Evolutionary conservation across 2,113 vertebrate genomes (phyloP).

Genomic region (Pimephales promelas): DNA sequence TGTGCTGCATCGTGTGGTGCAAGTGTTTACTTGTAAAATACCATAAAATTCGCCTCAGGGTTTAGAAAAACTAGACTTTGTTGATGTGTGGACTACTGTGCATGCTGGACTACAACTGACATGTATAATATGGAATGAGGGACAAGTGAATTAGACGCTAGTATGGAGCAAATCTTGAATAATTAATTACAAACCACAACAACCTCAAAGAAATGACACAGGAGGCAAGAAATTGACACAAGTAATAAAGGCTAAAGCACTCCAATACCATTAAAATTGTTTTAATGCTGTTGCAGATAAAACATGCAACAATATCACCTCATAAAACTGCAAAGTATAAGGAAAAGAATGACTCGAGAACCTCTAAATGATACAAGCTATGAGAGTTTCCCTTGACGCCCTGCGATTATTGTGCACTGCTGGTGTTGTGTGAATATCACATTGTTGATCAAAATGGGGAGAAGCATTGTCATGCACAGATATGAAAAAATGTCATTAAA

Average conservation of each 20-base stretch:
- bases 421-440: constrained; percentile 81
- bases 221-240: constrained; percentile 99
- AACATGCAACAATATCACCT: constrained; percentile 99
- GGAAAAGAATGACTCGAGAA: constrained; percentile 38
- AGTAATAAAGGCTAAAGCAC: constrained; percentile 99
- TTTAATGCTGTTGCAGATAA: constrained; percentile 99
- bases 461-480: constrained; percentile 73
- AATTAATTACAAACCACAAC: constrained; percentile 75
- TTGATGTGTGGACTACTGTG: background rate
- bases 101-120: background rate
- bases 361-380: constrained; percentile 31
- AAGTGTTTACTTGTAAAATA: background rate
- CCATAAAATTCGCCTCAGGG: background rate
- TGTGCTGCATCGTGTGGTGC: background rate
- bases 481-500: constrained; percentile 53
- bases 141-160: background rate
- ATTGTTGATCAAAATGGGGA: constrained; percentile 75
- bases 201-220: constrained; percentile 99
- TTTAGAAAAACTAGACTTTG: background rate
- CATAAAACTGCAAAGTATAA: constrained; percentile 68
- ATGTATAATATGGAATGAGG: constrained; percentile 29
- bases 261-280: constrained; percentile 99
- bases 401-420: background rate
- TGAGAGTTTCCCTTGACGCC: constrained; percentile 12
- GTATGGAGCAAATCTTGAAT: constrained; percentile 40